Evolutionary conservation across 2,113 vertebrate species (phyloP).

Genomic region (Melanotaenia duboulayi): DNA sequence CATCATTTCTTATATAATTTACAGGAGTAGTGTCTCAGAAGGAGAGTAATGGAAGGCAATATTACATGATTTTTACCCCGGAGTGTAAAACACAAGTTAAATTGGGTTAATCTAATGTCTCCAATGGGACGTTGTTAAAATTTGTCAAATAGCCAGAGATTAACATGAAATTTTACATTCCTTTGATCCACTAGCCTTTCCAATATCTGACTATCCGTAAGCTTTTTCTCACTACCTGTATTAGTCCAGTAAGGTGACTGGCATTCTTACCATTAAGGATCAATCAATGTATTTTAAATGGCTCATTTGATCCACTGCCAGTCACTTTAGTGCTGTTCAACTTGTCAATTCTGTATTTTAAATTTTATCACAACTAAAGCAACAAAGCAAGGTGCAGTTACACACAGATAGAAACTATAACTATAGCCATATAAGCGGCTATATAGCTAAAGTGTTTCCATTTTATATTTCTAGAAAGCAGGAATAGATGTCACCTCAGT

Average conservation of each 20-base stretch:
- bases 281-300: background rate
- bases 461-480: background rate
- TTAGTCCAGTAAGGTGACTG: background rate
- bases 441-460: no score
- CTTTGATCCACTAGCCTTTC: background rate
- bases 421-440: background rate
- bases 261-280: background rate
- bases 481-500: background rate
- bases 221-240: background rate
- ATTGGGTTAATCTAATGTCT: no score
- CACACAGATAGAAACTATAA: background rate
- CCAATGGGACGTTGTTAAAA: no score
- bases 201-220: no score
- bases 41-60: no score
- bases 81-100: no score
- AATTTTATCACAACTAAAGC: background rate
- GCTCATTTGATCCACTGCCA: background rate
- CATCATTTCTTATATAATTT: background rate
- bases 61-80: no score
- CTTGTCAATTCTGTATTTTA: background rate
- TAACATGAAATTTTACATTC: background rate
- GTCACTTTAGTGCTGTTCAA: background rate
- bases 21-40: background rate
- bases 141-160: no score
- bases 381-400: background rate